Conservation (phyloP, 2,113 vertebrate species). For the Atractosteus spatula region DNA sequence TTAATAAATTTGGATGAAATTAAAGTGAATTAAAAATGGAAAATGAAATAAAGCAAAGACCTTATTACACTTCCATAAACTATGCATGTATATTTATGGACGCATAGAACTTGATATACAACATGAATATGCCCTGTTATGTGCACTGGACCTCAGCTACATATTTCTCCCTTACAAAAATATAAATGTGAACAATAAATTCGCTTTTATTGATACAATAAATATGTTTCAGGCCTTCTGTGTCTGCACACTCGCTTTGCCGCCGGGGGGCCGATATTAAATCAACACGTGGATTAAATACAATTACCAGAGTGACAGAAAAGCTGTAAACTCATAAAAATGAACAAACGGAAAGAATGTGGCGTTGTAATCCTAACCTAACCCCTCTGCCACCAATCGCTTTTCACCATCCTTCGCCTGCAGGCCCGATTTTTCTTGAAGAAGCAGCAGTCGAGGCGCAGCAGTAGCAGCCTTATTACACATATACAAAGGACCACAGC, state of each 20-base stretch:
- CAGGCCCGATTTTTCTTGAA: slow-evolving; percentile 6
- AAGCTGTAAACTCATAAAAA: slow-evolving; percentile 18
- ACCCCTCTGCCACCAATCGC: slow-evolving; percentile 3
- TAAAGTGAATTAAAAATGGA: too few relatives aligned
- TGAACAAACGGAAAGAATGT: background rate
- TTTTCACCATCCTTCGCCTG: slow-evolving; percentile 3
- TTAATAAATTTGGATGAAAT: too few relatives aligned
- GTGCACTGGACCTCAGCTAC: too few relatives aligned
- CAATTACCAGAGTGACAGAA: slow-evolving; percentile 5
- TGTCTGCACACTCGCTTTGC: background rate
- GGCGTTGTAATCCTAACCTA: slow-evolving; percentile 3
- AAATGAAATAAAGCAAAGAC: too few relatives aligned
- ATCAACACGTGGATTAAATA: slow-evolving; percentile 18
- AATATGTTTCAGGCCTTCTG: background rate
- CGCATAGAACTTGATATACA: too few relatives aligned
- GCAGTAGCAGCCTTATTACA: background rate
- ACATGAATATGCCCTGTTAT: too few relatives aligned
- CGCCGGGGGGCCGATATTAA: slow-evolving; percentile 11
- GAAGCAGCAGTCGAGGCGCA: background rate
- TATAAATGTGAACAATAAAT: background rate
- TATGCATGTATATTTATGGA: too few relatives aligned
- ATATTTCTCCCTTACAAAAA: background rate
- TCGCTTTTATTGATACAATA: slow-evolving; percentile 15
- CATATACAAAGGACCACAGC: background rate
- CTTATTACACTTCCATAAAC: too few relatives aligned